phyloP scores from a whole-genome alignment of 1,140 invertebrate genomes.

The Magallana gigas region DNA sequence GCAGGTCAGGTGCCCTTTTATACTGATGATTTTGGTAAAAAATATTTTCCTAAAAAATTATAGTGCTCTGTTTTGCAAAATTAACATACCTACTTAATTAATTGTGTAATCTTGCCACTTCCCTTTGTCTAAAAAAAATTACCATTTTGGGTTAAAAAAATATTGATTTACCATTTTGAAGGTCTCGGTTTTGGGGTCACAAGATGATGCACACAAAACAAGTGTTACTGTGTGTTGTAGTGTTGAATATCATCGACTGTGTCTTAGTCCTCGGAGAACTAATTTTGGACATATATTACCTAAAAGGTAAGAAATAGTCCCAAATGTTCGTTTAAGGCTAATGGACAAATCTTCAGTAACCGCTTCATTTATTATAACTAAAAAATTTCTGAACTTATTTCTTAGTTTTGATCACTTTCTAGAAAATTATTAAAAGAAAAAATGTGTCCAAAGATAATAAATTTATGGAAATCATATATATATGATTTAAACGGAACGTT shows the following conservation, averaged over 20 bases:
- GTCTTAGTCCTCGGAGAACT: constrained; percentile 68
- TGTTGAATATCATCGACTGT: constrained; percentile 69
- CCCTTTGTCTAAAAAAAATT: no score
- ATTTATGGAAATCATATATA: no score
- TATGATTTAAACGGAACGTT: no score
- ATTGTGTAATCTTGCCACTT: no score
- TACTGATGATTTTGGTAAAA: not conserved
- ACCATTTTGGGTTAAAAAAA: not conserved
- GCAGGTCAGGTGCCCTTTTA: no score
- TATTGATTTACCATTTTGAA: constrained; percentile 45
- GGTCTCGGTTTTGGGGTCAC: constrained; percentile 59
- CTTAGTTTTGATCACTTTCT: no score
- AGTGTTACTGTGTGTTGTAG: constrained; percentile 63
- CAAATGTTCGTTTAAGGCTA: no score
- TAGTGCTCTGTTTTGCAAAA: not conserved
- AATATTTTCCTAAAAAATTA: not conserved
- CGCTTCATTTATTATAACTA: no score
- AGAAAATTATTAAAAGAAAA: no score
- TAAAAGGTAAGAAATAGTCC: constrained; percentile 54
- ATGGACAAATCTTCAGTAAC: no score
- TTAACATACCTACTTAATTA: not conserved
- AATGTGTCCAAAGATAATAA: no score
- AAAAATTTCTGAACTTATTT: no score
- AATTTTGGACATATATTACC: constrained; percentile 67
- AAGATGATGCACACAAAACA: constrained; percentile 65